These are phyloP conservation scores for Elephas maximus DNA, from an alignment of 2,113 vertebrate genomes.

Conservation along the genomic window DNA sequence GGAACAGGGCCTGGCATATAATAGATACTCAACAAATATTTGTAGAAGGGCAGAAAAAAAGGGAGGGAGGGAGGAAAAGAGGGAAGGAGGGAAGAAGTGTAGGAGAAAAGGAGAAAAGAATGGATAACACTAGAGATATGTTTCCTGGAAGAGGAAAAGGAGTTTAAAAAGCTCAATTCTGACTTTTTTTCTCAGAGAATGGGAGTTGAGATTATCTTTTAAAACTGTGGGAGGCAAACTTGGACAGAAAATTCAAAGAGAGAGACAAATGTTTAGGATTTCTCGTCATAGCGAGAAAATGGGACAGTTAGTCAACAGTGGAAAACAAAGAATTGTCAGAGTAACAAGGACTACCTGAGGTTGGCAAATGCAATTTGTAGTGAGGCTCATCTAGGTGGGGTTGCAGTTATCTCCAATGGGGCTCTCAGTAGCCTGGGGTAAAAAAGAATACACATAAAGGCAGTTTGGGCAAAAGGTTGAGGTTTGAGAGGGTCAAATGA, in stretches of 20 bases:
- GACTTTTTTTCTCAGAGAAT: neutral
- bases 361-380: neutral
- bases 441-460: neutral
- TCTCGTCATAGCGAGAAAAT: neutral
- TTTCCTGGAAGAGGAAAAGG: conserved; percentile 8
- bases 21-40: neutral
- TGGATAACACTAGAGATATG: neutral
- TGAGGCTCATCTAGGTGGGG: neutral
- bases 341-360: neutral
- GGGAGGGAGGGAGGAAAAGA: neutral
- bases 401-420: neutral
- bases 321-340: neutral
- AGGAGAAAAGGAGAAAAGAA: neutral
- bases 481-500: neutral
- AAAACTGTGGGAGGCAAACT: neutral
- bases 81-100: neutral
- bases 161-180: conserved; percentile 16
- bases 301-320: neutral
- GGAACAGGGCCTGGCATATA: neutral
- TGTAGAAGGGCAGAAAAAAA: neutral
- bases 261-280: conserved; percentile 49
- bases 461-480: neutral
- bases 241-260: conserved; percentile 38
- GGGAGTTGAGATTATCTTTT: neutral
- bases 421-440: neutral